phyloP scores from a whole-genome alignment of 2,888 invertebrate genomes.

The Apeira syringaria region DNA sequence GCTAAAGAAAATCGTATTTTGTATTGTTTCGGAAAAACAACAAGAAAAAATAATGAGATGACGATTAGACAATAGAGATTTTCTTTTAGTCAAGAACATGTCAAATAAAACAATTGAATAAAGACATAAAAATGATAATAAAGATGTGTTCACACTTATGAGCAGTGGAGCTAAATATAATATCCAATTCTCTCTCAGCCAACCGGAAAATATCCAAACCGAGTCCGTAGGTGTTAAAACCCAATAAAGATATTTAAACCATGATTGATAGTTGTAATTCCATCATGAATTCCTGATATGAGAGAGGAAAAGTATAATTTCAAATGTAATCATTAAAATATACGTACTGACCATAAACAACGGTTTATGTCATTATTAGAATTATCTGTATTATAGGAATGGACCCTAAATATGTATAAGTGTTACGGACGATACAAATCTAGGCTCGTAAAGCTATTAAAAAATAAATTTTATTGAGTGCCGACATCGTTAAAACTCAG shows the following conservation, averaged over 20 bases:
- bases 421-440: conserved; percentile 58
- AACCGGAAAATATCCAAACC: conserved; percentile 22
- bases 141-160: not conserved
- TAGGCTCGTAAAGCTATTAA: conserved; percentile 56
- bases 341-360: conserved; percentile 36
- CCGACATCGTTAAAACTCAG: conserved; percentile 62
- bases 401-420: conserved; percentile 48
- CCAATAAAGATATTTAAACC: conserved; percentile 31
- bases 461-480: conserved; percentile 69
- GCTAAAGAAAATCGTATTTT: too few relatives aligned
- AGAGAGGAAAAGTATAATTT: conserved; percentile 31
- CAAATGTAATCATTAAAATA: conserved; percentile 35
- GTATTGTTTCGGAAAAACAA: too few relatives aligned
- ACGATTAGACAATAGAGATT: too few relatives aligned
- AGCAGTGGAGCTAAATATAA: conserved; percentile 20
- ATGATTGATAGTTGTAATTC: conserved; percentile 29
- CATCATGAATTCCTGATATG: conserved; percentile 28
- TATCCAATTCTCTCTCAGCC: conserved; percentile 26
- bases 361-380: conserved; percentile 41
- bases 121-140: not conserved
- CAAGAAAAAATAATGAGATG: too few relatives aligned
- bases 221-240: conserved; percentile 26
- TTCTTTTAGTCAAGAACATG: too few relatives aligned
- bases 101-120: not conserved
- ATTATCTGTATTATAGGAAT: conserved; percentile 42